phyloP scores from a whole-genome alignment of 2,888 invertebrate species.

The Trichogramma dendrolimi region DNA sequence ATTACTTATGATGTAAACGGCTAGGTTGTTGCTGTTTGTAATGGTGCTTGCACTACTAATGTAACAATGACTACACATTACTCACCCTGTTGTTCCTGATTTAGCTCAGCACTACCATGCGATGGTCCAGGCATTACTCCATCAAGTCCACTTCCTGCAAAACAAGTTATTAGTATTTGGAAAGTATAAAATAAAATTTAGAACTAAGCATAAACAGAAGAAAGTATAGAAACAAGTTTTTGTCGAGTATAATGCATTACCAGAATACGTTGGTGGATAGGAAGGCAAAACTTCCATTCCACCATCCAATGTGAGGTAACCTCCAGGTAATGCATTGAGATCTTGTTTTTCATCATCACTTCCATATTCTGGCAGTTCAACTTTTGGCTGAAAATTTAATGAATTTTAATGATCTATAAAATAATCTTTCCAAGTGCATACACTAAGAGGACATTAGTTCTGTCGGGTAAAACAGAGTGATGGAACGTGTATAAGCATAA shows the following conservation, averaged over 20 bases:
- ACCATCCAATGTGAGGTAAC: constrained; percentile 50
- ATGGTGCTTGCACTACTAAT: constrained; percentile 53
- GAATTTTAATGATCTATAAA: constrained; percentile 18
- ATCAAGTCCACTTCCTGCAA: constrained; percentile 44
- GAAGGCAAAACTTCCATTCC: constrained; percentile 51
- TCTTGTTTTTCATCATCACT: constrained; percentile 64
- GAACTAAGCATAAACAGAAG: background rate
- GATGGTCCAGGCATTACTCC: constrained; percentile 51
- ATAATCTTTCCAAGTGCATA: constrained; percentile 21
- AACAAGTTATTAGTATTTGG: constrained; percentile 4
- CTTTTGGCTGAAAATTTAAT: constrained; percentile 59
- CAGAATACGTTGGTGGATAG: constrained; percentile 48
- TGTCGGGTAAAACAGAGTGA: too few relatives aligned
- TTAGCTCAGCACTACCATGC: constrained; percentile 47
- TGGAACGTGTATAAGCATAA: too few relatives aligned
- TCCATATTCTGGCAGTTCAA: constrained; percentile 69
- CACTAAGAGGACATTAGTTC: background rate
- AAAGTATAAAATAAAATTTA: background rate
- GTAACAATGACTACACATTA: constrained; percentile 36
- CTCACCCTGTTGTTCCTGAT: constrained; percentile 52
- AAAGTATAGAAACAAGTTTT: constrained; percentile 1
- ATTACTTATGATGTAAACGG: constrained; percentile 49
- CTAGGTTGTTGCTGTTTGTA: constrained; percentile 54
- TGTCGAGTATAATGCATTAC: constrained; percentile 32
- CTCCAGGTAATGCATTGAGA: constrained; percentile 48